Percentiles rank a stretch among this genome's conserved stretches.
phyloP scores from a whole-genome alignment of 2,113 vertebrate species.

The Peromyscus polionotus region DNA sequence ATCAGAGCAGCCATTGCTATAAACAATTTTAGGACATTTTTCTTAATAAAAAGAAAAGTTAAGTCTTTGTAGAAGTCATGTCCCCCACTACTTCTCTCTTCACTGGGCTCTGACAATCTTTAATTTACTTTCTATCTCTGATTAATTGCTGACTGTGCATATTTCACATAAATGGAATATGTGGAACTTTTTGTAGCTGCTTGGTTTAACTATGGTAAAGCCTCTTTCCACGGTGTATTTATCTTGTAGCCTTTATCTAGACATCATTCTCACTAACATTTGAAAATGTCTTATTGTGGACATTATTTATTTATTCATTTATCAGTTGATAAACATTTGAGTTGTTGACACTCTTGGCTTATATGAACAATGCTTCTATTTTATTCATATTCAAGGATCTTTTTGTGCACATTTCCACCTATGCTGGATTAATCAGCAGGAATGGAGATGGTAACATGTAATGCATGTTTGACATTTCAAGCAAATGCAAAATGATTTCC shows the following conservation, averaged over 20 bases:
- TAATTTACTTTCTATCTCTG: neutral
- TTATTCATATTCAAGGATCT: neutral
- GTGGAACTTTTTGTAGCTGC: neutral
- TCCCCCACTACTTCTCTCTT: no score
- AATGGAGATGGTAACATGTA: neutral
- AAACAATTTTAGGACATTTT: constrained; percentile 28
- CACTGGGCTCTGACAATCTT: neutral
- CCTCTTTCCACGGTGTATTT: neutral
- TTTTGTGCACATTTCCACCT: neutral
- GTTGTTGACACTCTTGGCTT: neutral
- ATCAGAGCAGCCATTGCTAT: neutral
- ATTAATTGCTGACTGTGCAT: neutral
- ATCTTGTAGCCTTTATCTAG: neutral
- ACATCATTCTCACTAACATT: neutral
- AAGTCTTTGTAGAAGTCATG: neutral
- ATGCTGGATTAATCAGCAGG: neutral
- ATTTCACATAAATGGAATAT: neutral
- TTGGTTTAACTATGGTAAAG: neutral
- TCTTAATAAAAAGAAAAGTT: neutral
- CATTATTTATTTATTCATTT: neutral
- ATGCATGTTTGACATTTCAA: constrained; percentile 40
- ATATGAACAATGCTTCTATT: neutral
- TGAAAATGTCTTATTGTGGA: neutral
- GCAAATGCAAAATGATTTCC: neutral
- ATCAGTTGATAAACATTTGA: neutral